Conservation (phyloP, 2,797 vertebrate genomes). For the Sternotherus odoratus region DNA sequence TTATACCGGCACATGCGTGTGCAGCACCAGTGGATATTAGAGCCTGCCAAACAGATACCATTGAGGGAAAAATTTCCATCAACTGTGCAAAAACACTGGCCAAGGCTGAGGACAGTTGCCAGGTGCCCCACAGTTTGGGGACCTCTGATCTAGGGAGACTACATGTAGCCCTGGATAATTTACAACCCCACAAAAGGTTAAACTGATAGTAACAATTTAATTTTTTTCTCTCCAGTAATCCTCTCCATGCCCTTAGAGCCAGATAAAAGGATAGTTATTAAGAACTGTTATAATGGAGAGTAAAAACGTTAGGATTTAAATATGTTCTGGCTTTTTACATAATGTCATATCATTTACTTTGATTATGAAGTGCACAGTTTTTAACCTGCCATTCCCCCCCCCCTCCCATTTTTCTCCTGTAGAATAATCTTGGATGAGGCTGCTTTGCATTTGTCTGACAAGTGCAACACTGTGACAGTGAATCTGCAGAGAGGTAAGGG, state of each 20-base stretch:
- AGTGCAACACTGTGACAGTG: constrained; percentile 89
- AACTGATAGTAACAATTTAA: background rate
- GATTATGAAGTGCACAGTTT: background rate
- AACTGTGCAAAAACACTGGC: too few relatives aligned
- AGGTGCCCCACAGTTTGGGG: too few relatives aligned
- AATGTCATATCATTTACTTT: background rate
- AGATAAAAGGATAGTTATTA: background rate
- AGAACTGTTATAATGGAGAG: background rate
- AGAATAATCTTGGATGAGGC: constrained; percentile 98
- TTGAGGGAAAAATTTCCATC: too few relatives aligned
- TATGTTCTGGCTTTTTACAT: background rate
- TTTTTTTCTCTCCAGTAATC: background rate
- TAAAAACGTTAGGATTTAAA: background rate
- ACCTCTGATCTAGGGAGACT: background rate
- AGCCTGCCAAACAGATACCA: too few relatives aligned
- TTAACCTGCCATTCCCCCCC: background rate
- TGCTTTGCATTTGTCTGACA: constrained; percentile 95
- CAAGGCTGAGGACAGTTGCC: too few relatives aligned
- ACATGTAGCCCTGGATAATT: background rate
- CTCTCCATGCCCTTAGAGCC: background rate
- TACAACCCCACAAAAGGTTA: background rate
- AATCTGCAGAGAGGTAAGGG: constrained; percentile 91
- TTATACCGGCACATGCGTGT: too few relatives aligned
- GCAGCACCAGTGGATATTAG: too few relatives aligned
- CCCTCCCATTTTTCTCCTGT: background rate